Evolutionary conservation across 2,113 vertebrate species (phyloP).

Genomic region (Microcebus tavaratra): DNA sequence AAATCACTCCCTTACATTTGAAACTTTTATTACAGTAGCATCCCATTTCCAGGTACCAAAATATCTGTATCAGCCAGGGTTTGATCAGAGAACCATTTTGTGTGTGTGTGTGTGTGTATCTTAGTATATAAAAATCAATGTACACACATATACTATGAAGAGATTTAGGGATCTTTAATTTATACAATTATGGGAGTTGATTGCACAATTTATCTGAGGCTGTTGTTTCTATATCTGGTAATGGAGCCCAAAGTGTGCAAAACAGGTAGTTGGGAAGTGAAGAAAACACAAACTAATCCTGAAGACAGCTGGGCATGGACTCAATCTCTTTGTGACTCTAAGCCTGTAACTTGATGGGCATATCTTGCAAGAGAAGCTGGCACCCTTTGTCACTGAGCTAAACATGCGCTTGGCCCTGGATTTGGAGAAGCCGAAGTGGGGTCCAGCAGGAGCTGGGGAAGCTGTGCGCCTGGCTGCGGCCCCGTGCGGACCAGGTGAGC

Average conservation of each 20-base stretch:
- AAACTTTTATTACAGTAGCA: not conserved
- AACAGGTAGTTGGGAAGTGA: not conserved
- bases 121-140: not conserved
- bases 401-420: not conserved
- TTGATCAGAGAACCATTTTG: not conserved
- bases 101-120: too few relatives aligned
- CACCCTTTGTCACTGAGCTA: not conserved
- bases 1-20: not conserved
- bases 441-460: not conserved
- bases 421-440: not conserved
- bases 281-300: not conserved
- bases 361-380: not conserved
- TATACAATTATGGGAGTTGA: not conserved
- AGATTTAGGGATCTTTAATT: not conserved
- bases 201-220: not conserved
- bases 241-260: not conserved
- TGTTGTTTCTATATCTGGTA: not conserved
- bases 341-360: not conserved
- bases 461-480: not conserved
- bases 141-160: not conserved
- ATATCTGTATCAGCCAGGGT: not conserved
- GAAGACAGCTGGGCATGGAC: not conserved
- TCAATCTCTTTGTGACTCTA: not conserved
- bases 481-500: not conserved
- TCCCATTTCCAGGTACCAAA: not conserved